phyloP scores from a whole-genome alignment of 2,888 invertebrate species.

The Argyresthia goedartella region DNA sequence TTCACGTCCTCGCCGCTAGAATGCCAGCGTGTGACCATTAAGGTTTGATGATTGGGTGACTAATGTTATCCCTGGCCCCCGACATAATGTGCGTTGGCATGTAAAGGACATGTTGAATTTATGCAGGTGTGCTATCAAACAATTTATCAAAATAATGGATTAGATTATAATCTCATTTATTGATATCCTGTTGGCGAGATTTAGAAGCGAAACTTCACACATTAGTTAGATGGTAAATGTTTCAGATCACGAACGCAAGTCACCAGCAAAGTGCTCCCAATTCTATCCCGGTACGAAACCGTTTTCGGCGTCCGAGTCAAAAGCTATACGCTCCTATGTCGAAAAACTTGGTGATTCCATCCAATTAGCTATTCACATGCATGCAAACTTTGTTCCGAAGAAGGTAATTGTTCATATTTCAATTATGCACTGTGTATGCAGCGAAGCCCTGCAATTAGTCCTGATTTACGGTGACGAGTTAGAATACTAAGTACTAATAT shows the following conservation, averaged over 20 bases:
- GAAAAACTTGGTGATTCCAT: constrained; percentile 36
- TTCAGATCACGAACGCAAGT: constrained; percentile 35
- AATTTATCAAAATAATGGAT: too few species aligned
- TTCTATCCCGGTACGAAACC: constrained; percentile 48
- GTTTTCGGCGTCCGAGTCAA: constrained; percentile 47
- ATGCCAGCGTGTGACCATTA: too few species aligned
- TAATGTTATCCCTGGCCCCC: too few species aligned
- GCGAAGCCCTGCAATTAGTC: too few species aligned
- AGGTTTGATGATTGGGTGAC: too few species aligned
- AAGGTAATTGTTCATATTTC: constrained; percentile 26
- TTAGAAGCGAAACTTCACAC: not conserved
- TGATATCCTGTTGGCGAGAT: too few species aligned
- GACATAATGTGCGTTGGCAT: too few species aligned
- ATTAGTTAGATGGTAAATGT: not conserved
- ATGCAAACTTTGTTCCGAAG: constrained; percentile 47
- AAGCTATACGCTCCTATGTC: constrained; percentile 43
- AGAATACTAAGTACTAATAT: too few species aligned
- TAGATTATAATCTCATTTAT: too few species aligned
- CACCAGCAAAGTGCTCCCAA: constrained; percentile 48
- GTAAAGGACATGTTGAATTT: not conserved
- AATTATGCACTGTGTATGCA: too few species aligned
- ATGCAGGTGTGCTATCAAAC: not conserved
- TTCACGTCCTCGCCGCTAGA: too few species aligned
- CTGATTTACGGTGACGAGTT: too few species aligned
- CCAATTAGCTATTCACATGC: constrained; percentile 46